Percentiles rank a stretch among this genome's conserved stretches.
Conservation (phyloP, 1,140 invertebrate species). For the Caenorhabditis tropicalis region DNA sequence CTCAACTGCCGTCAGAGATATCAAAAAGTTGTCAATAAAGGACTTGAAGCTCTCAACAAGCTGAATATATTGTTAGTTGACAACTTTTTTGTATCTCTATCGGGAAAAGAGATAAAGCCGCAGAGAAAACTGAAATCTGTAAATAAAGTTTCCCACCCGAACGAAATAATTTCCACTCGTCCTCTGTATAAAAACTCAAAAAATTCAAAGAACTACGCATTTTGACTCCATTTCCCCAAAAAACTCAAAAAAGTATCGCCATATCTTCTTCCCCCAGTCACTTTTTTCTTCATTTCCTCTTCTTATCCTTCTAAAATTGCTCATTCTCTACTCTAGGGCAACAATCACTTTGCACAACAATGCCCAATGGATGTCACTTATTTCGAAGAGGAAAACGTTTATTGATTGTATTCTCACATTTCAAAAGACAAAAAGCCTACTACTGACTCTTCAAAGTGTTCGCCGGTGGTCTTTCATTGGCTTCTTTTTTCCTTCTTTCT, state of each 20-base stretch:
- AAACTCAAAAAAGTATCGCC: background rate
- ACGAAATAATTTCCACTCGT: background rate
- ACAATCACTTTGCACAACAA: constrained; percentile 61
- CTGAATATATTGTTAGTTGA: too few species aligned
- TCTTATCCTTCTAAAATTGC: background rate
- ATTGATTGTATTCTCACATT: constrained; percentile 56
- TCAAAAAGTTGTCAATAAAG: too few species aligned
- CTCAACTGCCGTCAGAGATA: too few species aligned
- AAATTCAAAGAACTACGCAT: constrained; percentile 9
- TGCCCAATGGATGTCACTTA: constrained; percentile 65
- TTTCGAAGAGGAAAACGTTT: constrained; percentile 66
- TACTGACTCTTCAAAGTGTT: too few species aligned
- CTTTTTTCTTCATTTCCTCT: constrained; percentile 14
- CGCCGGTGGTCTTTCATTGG: too few species aligned
- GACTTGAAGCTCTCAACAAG: too few species aligned
- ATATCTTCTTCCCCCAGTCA: constrained; percentile 47
- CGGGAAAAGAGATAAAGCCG: too few species aligned
- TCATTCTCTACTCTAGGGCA: constrained; percentile 59
- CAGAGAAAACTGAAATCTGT: too few species aligned
- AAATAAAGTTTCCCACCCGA: background rate
- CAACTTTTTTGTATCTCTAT: too few species aligned
- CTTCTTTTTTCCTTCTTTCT: too few species aligned
- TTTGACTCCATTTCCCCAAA: background rate
- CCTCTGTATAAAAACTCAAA: constrained; percentile 23
- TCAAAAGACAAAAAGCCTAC: too few species aligned